Conservation (phyloP, 2,113 vertebrate species). For the Laticauda colubrina region DNA sequence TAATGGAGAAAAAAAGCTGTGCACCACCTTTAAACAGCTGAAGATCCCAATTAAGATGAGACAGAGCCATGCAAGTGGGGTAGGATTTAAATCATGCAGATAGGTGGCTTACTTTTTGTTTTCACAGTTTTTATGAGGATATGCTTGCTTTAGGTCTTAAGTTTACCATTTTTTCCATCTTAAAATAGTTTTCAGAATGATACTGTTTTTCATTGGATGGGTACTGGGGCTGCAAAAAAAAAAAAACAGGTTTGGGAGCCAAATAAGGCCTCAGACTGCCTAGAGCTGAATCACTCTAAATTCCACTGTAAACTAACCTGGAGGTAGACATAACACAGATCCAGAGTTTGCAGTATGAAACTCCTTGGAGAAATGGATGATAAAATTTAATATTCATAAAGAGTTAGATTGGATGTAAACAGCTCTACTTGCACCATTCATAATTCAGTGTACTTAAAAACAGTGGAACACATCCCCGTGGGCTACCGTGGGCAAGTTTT, state of each 20-base stretch:
- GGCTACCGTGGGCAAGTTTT: neutral
- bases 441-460: neutral
- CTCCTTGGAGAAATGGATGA: neutral
- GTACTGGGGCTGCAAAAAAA: neutral
- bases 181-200: neutral
- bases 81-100: neutral
- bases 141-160: neutral
- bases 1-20: neutral
- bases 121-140: neutral
- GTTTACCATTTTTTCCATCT: neutral
- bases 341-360: neutral
- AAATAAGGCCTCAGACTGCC: neutral
- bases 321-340: neutral
- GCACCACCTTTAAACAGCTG: neutral
- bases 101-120: neutral
- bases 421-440: neutral
- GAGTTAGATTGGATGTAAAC: neutral
- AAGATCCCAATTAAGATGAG: neutral
- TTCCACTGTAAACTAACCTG: neutral
- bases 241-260: neutral
- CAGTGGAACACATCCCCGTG: neutral
- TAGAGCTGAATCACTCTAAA: neutral
- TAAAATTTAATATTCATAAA: neutral
- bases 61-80: neutral
- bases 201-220: neutral